Evolutionary conservation across 2,888 invertebrate species (phyloP).

Genomic region (Lacanobia oleracea): DNA sequence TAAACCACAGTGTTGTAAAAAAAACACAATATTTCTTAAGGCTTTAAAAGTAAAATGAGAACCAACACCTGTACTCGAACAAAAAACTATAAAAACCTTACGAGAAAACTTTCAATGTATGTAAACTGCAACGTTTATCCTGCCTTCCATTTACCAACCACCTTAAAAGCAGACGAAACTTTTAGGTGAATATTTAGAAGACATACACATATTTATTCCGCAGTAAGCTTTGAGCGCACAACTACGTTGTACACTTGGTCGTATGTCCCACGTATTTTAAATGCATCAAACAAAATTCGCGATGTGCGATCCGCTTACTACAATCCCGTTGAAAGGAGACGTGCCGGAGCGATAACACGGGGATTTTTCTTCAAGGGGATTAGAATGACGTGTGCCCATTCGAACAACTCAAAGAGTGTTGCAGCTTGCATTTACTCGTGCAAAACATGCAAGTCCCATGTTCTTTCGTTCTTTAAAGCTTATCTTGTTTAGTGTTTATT

Average conservation of each 20-base stretch:
- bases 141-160: background rate
- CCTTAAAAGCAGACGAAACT: background rate
- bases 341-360: background rate
- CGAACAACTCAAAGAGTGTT: background rate
- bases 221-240: background rate
- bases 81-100: background rate
- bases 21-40: no score
- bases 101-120: background rate
- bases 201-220: background rate
- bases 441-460: background rate
- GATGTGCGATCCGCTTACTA: background rate
- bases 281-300: background rate
- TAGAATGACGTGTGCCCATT: background rate
- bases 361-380: background rate
- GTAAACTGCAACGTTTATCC: background rate
- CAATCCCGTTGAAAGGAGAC: background rate
- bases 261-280: background rate
- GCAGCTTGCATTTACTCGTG: background rate
- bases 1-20: no score
- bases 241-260: background rate
- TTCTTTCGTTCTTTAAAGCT: background rate
- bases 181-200: no score
- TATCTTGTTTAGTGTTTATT: background rate
- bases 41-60: background rate
- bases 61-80: background rate